Evolutionary conservation across 2,113 vertebrate genomes (phyloP), one percentile per base, ranked within the genome.

Genomic region (Vimba vimba): DNA sequence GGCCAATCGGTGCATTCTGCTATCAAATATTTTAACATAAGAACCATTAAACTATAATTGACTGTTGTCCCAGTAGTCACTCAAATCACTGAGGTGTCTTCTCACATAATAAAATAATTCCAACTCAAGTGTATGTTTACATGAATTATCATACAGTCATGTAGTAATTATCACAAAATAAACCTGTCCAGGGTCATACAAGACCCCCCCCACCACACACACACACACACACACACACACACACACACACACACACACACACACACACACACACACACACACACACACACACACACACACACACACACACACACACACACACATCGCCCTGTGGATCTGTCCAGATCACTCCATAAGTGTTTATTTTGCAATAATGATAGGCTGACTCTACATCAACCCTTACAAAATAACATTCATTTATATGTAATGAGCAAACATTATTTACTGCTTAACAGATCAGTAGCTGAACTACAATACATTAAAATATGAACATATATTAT

Each of bases 371-470:
- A 30, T 47, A 68, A 66, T 66, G 60, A 50, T 8, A 17, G 39
- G 15, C 66, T 57, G 30, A 83, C 25, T 83, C 47, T 39, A 57
- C 66, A 73, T 73, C 25, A 73, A 73, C 68, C 68, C 66, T 83
- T 57, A 57, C 47, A 43, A 59, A 83, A 83, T 57, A 39, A 47
- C 62, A 43, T 73, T 52, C 66, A 83, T 83, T 33, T 57, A 73
- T 71, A 36, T 8, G 25, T 59, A 83, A 83, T n/a, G 64, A 55
- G 50, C 10, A 82, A 69, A 82, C 66, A 83, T 83, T 83, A 73
- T 39, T 33, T 59, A 73, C 66, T 25, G 33, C 50, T 25, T 25
- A 43, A 83, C 43, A 50, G 62, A 73, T 23, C 66, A 39, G 64
- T 12, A 12, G 27, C 80, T 69, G 64, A 33, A n/a, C 19, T 17